Base-by-base conservation (phyloP, 2,888 invertebrate genomes). In the Hypolimnas misippus region DNA sequence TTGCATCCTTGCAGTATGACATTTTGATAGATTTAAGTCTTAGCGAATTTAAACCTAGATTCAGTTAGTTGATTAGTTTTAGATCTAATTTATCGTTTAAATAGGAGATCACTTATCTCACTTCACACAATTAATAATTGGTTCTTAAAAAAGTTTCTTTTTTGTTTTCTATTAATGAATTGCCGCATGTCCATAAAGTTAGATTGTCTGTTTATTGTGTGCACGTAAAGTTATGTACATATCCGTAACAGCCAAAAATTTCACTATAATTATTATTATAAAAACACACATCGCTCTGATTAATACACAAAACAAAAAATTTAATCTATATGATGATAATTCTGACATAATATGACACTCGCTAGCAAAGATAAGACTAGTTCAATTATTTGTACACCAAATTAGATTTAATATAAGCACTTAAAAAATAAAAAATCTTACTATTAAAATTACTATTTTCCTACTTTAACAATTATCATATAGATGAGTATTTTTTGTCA, bases 161-260 rank as follows among this genome's bases (percentile, higher is more conserved):
- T 42, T 55, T 63, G n/a, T 42, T 52, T n/a, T 8, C 49, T 49
- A 35, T 59, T 69, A 77, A 72, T 85, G 88, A 84, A 83, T 88
- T 87, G 87, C 81, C 80, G 90, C 90, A 91, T 91, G 89, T 77
- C 76, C 70, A 60, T 68, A 79, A 70, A 76, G 77, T 75, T 86
- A 89, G 88, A 81, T 76, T 72, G 77, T 73, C 83, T 62, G 63
- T 66, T 62, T 57, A 60, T 81, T 85, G 80, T 85, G 79, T 89
- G 90, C 89, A 91, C 89, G 89, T 79, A 74, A 79, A 80, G 75
- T 76, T 73, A 77, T 74, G 58, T 76, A 54, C 49, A 35, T 57
- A 29, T 54, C 31, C 12, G 53, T 57, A 49, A 67, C 56, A 66
- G 62, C 55, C 61, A 44, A 42, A 55, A 29, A 12, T 5, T 10